Base-by-base conservation (phyloP, 64 coral and sea anemone genomes). In the Porites australiensis region DNA sequence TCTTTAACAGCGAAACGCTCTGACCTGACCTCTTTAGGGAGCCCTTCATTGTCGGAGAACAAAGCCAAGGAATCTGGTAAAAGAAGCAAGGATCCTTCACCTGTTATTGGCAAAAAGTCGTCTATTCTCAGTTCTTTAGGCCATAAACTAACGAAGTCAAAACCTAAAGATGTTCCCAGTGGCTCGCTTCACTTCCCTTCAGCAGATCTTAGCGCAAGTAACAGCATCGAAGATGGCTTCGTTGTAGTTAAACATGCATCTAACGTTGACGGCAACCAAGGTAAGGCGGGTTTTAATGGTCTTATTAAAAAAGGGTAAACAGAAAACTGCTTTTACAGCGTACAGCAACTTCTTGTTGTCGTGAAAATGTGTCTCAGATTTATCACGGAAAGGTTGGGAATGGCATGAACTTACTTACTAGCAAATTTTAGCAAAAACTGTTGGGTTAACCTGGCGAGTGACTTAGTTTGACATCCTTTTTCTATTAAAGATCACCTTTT, bases 61-160 rank as follows among this genome's bases (percentile, higher is more conserved):
- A 84, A 51, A 76, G 7, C 47, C 73, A 50, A 68, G 62, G 62
- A n/a, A 52, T 47, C n/a, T 8, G 43, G 44, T 19, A 84, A 68
- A 21, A 18, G 47, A 3, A 84, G 13, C 14, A 84, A 69, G 63
- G 63, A 84, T 21, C 46, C 48, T 49, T 70, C 81, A 9, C 62
- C 81, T 13, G 63, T 8, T 13, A n/a, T 44, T 3, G 46, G 16
- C 44, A 84, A 84, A 50, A 84, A 84, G 63, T 47, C 81, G 45
- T 84, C 81, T 18, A 66, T 84, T 15, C 69, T 84, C 46, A 84
- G 64, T 69, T 51, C 81, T 52, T 50, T 84, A 19, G 81, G 81
- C 8, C 61, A 84, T 21, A 84, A 84, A 16, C 45, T 84, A 18
- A 27, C 81, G 44, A 84, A 84, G 63, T 49, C 62, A 65, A 84